Base-by-base conservation (phyloP, 2,797 vertebrate genomes). In the Anguilla pacifica region DNA sequence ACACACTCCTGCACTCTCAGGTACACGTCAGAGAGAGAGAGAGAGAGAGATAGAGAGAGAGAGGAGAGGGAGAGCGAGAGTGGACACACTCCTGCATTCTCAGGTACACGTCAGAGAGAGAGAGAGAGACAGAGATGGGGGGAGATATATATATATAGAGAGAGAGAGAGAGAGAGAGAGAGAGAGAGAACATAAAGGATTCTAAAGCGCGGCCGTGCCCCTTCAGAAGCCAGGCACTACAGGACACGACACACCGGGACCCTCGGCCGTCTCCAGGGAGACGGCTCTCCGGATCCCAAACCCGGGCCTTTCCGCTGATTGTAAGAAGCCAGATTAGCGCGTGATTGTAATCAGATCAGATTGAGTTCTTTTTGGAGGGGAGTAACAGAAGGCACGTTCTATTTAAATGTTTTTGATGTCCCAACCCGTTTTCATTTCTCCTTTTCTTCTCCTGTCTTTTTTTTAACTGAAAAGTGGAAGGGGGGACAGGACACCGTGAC, bases 371-470 rank as follows among this genome's bases (percentile, higher is more conserved):
- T 55, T 55, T 74, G 25, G 89, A 89, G 85, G 90, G 59, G 89
- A 92, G 92, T 88, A 91, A 94, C 91, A 93, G 92, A 96, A 96
- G 96, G 96, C 96, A 96, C 96, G 92, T 87, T 84, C 53, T 51
- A 83, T 82, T 51, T 11, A 51, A 84, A 70, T 35, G 19, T 53
- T 46, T 49, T 55, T 49, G 1, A 53, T 77, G 83, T 88, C 70
- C 74, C 4, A 83, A 82, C 82, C 57, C 46, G 59, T 77, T 77
- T 11, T 74, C 7, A 10, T 92, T 88, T 92, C 93, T 94, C 91
- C 87, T 90, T 9, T 9, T 10, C 67, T 31, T 72, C 13, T 31
- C 72, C 3, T 77, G 10, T 10, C n/a, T 7, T 2, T 3, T 43
- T 77, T 35, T 43, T 17, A 77, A 81, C 39, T 49, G 6, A 49